Evolutionary conservation across 2,888 invertebrate genomes (phyloP).

Genomic region (Rhamnusium bicolor): DNA sequence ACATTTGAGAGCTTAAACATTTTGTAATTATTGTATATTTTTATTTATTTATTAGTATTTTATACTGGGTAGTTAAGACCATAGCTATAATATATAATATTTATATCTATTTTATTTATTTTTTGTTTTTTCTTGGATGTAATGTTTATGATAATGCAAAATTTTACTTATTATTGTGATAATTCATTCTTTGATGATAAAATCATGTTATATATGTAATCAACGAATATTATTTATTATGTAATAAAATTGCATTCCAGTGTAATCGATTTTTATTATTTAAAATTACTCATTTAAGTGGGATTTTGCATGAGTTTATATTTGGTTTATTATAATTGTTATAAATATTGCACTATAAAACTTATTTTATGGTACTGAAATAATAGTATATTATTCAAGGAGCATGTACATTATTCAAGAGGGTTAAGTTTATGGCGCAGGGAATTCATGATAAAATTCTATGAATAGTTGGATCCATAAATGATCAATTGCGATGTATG

Average conservation of each 20-base stretch:
- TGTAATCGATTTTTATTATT: background rate
- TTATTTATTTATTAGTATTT: conserved; percentile 57
- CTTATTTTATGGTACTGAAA: too few species aligned
- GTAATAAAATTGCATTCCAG: conserved; percentile 32
- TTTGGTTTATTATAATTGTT: too few species aligned
- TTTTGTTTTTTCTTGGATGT: conserved; percentile 13
- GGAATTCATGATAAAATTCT: too few species aligned
- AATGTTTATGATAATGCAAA: conserved; percentile 4
- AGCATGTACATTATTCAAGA: too few species aligned
- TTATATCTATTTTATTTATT: conserved; percentile 25
- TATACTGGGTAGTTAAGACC: conserved; percentile 46
- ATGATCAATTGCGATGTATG: too few species aligned
- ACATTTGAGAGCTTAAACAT: conserved; percentile 50
- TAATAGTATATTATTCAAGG: too few species aligned
- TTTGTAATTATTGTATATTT: conserved; percentile 54
- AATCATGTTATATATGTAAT: conserved; percentile 19
- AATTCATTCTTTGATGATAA: conserved; percentile 5
- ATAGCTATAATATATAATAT: conserved; percentile 12
- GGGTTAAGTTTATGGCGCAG: too few species aligned
- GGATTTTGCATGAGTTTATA: too few species aligned
- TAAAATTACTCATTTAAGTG: too few species aligned
- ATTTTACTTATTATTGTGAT: conserved; percentile 23
- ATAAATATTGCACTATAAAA: too few species aligned
- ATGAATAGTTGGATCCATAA: too few species aligned
- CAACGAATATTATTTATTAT: conserved; percentile 31